These are phyloP conservation scores for Malurus alboscapulatus DNA, from an alignment of 2,113 vertebrate species.

Conservation along the genomic window DNA sequence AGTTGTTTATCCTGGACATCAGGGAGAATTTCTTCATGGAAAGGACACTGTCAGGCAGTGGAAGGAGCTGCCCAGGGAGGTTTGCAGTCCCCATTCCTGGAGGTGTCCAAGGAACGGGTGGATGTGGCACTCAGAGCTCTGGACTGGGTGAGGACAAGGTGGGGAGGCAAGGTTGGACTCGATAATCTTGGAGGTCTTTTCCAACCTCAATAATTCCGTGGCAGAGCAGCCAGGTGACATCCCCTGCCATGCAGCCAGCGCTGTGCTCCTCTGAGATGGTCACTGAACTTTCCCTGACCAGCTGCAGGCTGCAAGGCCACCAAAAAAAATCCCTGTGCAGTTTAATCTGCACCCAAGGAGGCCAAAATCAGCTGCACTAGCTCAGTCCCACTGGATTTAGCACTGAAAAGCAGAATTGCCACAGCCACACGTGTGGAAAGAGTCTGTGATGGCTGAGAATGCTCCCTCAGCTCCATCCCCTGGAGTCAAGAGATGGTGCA, in stretches of 20 bases:
- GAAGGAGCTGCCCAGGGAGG: background rate
- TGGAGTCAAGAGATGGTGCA: background rate
- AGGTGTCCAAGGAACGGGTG: background rate
- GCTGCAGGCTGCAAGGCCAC: background rate
- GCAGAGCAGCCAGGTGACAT: background rate
- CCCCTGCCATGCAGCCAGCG: background rate
- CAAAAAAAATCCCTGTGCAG: background rate
- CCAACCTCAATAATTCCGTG: background rate
- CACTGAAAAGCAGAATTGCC: background rate
- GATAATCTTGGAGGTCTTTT: background rate
- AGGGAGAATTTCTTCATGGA: background rate
- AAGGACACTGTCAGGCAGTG: background rate
- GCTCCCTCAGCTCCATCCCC: background rate
- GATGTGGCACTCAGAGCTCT: background rate
- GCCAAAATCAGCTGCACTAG: background rate
- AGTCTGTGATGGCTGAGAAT: background rate
- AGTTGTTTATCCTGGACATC: background rate
- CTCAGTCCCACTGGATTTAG: background rate
- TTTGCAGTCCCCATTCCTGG: background rate
- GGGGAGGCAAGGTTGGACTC: background rate
- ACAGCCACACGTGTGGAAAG: background rate
- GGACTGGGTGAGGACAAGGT: background rate
- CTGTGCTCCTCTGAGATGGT: background rate
- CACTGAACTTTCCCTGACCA: background rate
- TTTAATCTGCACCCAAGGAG: background rate